Base-by-base conservation (phyloP, 2,888 invertebrate species). In the Orthosia incerta region DNA sequence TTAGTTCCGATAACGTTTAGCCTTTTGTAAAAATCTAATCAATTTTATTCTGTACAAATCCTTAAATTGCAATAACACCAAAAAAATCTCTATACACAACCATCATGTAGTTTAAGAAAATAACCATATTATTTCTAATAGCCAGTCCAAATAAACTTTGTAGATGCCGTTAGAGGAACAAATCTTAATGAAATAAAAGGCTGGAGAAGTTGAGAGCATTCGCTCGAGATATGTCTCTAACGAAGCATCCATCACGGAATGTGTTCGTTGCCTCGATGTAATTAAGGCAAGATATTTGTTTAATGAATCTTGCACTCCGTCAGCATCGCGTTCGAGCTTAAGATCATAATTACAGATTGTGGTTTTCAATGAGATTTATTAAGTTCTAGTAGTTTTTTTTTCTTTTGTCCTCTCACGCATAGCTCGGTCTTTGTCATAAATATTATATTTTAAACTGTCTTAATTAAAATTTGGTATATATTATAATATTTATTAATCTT, bases 231-330 rank as follows among this genome's bases (percentile, higher is more conserved):
- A 79, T 81, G 74, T 78, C 68, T 81, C 74, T 81, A 83, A 81
- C 83, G 71, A 83, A 83, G 79, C 75, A 79, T 74, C 75, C 71
- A 50, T 66, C 72, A 55, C 63, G 69, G 75, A 76, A 81, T 70
- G 61, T 81, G 77, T 77, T 71, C 59, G 69, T 59, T 71, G 66
- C 55, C 9, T 20, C 60, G 26, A 46, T 53, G 62, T 51, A 71
- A 83, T 75, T 83, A 73, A 72, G 55, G 31, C 61, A 20, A 48
- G 64, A 75, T 65, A 74, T 67, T 68, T 68, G 61, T 80, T 68
- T 78, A 75, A 78, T 73, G 48, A 83, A 73, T 67, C 69, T 71
- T 78, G 73, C 80, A 78, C 61, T 81, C 53, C 57, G 62, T 75
- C 73, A 56, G 50, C 63, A 62, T 46, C 57, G 69, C 69, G 48